phyloP scores from a whole-genome alignment of 2,888 invertebrate genomes.

The Dyspetes luteomarginatus region DNA sequence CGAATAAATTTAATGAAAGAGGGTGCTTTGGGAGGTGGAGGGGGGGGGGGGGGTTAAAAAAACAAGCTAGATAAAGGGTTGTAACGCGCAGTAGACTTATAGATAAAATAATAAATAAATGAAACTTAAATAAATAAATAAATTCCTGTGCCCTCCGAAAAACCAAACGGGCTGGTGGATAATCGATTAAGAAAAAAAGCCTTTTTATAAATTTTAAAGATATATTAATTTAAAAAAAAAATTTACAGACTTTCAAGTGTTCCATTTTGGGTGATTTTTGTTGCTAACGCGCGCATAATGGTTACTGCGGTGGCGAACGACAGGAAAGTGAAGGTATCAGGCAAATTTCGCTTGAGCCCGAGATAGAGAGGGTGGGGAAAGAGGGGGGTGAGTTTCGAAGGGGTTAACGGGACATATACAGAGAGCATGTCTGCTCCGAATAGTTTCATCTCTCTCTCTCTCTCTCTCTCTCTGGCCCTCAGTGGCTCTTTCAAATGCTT shows the following conservation, averaged over 20 bases:
- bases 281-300: background rate
- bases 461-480: background rate
- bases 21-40: background rate
- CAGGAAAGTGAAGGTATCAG: background rate
- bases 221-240: background rate
- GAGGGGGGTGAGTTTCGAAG: background rate
- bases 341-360: slow-evolving; percentile 15
- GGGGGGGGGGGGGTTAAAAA: background rate
- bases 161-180: background rate
- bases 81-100: background rate
- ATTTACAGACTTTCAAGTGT: background rate
- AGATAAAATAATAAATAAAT: background rate
- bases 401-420: slow-evolving; percentile 26
- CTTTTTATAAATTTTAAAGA: background rate
- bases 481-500: background rate
- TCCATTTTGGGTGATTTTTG: background rate
- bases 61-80: background rate
- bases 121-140: background rate
- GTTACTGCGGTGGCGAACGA: background rate
- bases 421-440: slow-evolving; percentile 66
- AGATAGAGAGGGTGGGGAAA: background rate
- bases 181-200: background rate
- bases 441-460: slow-evolving; percentile 19
- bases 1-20: slow-evolving; percentile 3
- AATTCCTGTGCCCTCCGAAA: background rate